Percentiles rank a stretch among this genome's conserved stretches.
These are phyloP conservation scores for Palaemon carinicauda DNA, from an alignment of 1,140 invertebrate species.

Conservation along the genomic window DNA sequence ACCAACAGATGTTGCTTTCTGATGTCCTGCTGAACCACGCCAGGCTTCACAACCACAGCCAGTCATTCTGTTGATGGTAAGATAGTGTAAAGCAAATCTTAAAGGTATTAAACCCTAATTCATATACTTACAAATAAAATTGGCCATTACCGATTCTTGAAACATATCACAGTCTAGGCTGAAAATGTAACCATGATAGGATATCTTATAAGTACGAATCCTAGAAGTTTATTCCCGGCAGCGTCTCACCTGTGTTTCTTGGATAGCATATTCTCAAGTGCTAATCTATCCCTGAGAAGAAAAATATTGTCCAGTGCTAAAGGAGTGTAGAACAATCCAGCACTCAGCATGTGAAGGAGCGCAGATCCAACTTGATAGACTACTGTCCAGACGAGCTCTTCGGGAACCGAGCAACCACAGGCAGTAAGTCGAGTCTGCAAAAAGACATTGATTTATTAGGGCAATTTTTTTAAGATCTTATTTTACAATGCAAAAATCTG, in stretches of 20 bases:
- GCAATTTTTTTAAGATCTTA: neutral
- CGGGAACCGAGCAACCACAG: constrained; percentile 40
- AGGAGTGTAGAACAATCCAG: constrained; percentile 31
- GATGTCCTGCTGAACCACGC: constrained; percentile 41
- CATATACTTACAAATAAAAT: no score
- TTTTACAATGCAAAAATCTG: neutral
- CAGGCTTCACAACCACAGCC: constrained; percentile 47
- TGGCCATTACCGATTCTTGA: no score
- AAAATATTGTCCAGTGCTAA: constrained; percentile 48
- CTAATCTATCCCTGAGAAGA: constrained; percentile 41
- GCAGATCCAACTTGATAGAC: constrained; percentile 45
- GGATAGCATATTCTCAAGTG: constrained; percentile 49
- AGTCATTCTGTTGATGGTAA: constrained; percentile 29
- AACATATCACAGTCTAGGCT: neutral
- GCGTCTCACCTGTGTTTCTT: constrained; percentile 44
- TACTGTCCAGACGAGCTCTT: constrained; percentile 52
- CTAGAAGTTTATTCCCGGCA: neutral
- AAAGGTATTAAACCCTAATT: neutral
- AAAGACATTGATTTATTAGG: neutral
- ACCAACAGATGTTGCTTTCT: constrained; percentile 23
- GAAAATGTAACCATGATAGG: neutral
- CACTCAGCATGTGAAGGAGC: constrained; percentile 25
- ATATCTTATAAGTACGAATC: neutral
- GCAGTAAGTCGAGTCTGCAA: constrained; percentile 42
- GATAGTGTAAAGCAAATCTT: neutral